These are phyloP conservation scores for Aspidoscelis tigris DNA, from an alignment of 2,113 vertebrate species.

Conservation along the genomic window DNA sequence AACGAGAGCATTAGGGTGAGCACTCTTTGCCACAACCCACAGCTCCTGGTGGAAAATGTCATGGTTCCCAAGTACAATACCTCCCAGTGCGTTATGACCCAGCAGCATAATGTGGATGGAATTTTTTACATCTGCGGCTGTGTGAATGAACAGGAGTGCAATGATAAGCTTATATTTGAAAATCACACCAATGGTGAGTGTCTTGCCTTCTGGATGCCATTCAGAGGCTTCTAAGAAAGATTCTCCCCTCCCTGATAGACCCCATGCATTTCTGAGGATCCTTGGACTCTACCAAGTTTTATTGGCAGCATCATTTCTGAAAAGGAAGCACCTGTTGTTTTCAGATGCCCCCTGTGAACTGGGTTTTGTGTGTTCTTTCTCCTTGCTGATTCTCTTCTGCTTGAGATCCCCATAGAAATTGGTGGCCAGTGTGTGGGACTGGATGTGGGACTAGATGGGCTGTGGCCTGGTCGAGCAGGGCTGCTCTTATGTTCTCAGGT, in stretches of 20 bases:
- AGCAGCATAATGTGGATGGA: slow-evolving; percentile 70
- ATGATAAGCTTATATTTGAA: slow-evolving; percentile 87
- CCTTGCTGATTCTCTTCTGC: no score
- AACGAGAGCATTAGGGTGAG: slow-evolving; percentile 85
- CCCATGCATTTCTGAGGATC: slow-evolving; percentile 6
- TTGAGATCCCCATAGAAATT: no score
- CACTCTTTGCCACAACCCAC: slow-evolving; percentile 85
- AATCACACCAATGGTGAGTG: slow-evolving; percentile 81
- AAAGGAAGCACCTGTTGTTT: background rate
- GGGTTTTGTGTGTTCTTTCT: no score
- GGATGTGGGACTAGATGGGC: no score
- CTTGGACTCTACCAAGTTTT: background rate
- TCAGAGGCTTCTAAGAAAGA: slow-evolving; percentile 39
- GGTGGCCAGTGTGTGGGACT: no score
- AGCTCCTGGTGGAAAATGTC: slow-evolving; percentile 80
- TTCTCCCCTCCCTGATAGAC: background rate
- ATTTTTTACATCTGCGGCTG: slow-evolving; percentile 84
- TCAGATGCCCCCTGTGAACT: background rate
- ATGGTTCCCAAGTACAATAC: slow-evolving; percentile 84
- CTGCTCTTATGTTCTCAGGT: no score
- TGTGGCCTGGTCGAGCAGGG: no score
- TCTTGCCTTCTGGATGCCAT: background rate
- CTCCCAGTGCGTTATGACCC: slow-evolving; percentile 82
- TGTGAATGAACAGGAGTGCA: slow-evolving; percentile 85
- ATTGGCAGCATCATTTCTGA: no score